Conservation (phyloP, 2,797 vertebrate genomes). For the Lacerta bilineata region DNA sequence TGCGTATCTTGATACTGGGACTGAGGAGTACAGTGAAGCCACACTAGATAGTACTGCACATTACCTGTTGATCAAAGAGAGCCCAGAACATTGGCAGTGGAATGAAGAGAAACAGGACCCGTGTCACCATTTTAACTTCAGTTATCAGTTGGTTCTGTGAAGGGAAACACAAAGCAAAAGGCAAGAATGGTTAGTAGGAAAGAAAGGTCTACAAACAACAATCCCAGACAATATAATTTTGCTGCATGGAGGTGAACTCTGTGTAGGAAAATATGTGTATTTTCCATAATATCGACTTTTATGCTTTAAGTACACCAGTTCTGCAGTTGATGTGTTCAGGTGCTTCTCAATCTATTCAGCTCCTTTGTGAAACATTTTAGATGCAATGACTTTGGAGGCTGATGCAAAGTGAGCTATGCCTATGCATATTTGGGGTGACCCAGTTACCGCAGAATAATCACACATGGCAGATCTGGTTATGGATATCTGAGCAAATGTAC, state of each 20-base stretch:
- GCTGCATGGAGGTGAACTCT: not conserved
- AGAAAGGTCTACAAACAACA: not conserved
- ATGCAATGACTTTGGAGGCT: not conserved
- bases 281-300: not conserved
- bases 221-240: not conserved
- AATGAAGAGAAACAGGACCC: conserved; percentile 93
- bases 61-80: conserved; percentile 97
- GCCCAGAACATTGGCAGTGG: conserved; percentile 99
- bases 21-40: not conserved
- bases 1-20: not conserved
- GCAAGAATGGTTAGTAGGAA: not conserved
- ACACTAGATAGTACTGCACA: not conserved
- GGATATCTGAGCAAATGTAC: not conserved
- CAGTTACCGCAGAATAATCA: not conserved
- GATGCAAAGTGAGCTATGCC: not conserved
- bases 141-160: conserved; percentile 89
- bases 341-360: not conserved
- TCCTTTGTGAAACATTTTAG: not conserved
- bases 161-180: conserved; percentile 50
- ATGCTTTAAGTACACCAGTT: not conserved
- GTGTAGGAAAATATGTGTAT: not conserved
- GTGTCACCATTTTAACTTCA: conserved; percentile 94
- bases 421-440: not conserved
- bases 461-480: not conserved
- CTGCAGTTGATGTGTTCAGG: not conserved